Conservation (phyloP, 2,888 invertebrate species). For the Melolontha melolontha region DNA sequence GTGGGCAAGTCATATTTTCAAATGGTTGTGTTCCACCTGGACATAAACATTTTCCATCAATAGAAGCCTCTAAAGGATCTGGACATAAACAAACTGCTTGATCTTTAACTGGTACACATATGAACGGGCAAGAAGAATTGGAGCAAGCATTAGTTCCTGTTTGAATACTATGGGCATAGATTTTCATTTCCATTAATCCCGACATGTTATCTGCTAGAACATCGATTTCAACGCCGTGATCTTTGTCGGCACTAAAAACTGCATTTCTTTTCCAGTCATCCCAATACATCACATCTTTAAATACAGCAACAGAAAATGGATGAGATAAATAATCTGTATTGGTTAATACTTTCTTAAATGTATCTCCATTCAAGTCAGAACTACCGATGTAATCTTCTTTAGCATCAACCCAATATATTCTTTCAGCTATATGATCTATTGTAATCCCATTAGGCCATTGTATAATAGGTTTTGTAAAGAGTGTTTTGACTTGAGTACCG, state of each 20-base stretch:
- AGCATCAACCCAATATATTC: conserved; percentile 91
- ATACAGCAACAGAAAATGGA: conserved; percentile 88
- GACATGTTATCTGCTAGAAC: conserved; percentile 68
- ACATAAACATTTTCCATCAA: conserved; percentile 78
- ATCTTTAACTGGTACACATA: conserved; percentile 80
- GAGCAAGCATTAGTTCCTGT: conserved; percentile 80
- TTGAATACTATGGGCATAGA: conserved; percentile 81
- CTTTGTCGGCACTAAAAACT: conserved; percentile 84
- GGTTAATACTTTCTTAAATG: conserved; percentile 72
- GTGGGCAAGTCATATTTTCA: conserved; percentile 78
- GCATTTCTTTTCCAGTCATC: conserved; percentile 88
- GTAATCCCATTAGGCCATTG: conserved; percentile 91
- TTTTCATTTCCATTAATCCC: conserved; percentile 87
- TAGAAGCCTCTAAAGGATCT: conserved; percentile 74
- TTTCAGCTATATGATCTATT: conserved; percentile 83
- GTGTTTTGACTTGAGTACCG: conserved; percentile 75
- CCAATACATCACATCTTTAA: conserved; percentile 90
- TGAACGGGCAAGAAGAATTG: conserved; percentile 73
- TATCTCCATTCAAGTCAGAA: conserved; percentile 77
- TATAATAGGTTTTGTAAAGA: conserved; percentile 76
- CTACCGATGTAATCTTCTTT: conserved; percentile 84
- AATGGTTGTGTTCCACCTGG: conserved; percentile 75
- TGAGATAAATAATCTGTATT: conserved; percentile 78
- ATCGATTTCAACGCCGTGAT: conserved; percentile 74
- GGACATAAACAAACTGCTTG: conserved; percentile 83